These are phyloP conservation scores for Drosophila cardini DNA, from an alignment of 1,140 invertebrate genomes.

Conservation along the genomic window DNA sequence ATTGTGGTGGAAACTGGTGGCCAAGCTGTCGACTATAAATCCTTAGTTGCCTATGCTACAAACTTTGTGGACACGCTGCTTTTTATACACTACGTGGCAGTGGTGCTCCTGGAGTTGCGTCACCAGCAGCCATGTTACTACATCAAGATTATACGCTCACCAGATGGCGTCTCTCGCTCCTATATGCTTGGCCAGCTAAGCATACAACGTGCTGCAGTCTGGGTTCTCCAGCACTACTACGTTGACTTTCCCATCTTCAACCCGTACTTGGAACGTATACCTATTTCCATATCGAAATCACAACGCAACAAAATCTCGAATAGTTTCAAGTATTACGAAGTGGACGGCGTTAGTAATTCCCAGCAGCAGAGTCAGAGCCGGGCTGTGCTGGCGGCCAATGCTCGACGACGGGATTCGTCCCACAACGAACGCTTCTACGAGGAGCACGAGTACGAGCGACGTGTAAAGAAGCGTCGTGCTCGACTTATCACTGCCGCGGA, in stretches of 20 bases:
- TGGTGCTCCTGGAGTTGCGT: slow-evolving; percentile 95
- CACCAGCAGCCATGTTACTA: slow-evolving; percentile 96
- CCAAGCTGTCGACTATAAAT: slow-evolving; percentile 92
- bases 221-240: slow-evolving; percentile 97
- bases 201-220: slow-evolving; percentile 97
- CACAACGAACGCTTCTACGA: slow-evolving; percentile 99
- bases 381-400: slow-evolving; percentile 89
- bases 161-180: slow-evolving; percentile 94
- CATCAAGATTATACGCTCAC: slow-evolving; percentile 96
- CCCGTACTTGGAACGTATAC: slow-evolving; percentile 96
- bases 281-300: slow-evolving; percentile 90
- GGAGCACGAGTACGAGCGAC: slow-evolving; percentile 97
- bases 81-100: slow-evolving; percentile 97
- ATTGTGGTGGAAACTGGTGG: slow-evolving; percentile 90
- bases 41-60: slow-evolving; percentile 95
- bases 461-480: slow-evolving; percentile 95
- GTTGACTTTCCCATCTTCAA: slow-evolving; percentile 98
- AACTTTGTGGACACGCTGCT: slow-evolving; percentile 96
- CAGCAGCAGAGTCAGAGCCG: slow-evolving; percentile 88
- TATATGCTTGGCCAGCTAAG: slow-evolving; percentile 96
- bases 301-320: slow-evolving; percentile 89
- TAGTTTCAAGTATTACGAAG: slow-evolving; percentile 98
- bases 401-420: slow-evolving; percentile 92
- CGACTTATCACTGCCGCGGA: slow-evolving; percentile 96
- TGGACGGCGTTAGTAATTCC: slow-evolving; percentile 93